Evolutionary conservation across 2,113 vertebrate species (phyloP).

Genomic region (Stegostoma tigrinum): DNA sequence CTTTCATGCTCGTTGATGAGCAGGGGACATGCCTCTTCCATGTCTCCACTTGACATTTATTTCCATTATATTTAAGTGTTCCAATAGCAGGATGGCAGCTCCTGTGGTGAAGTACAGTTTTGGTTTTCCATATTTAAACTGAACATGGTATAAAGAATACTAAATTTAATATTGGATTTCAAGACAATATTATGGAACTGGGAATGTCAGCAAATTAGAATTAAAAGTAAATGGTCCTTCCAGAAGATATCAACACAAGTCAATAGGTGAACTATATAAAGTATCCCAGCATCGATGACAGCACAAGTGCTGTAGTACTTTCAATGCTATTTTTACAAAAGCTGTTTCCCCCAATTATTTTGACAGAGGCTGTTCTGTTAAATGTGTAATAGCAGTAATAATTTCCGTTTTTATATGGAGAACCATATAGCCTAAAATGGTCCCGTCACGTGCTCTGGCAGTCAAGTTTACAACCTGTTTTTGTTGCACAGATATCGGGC

Average conservation of each 20-base stretch:
- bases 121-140: neutral
- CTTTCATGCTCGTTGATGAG: constrained; percentile 23
- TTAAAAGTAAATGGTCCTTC: too few relatives aligned
- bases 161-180: neutral
- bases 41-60: constrained; percentile 29
- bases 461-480: neutral
- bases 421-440: neutral
- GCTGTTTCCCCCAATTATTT: neutral
- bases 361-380: neutral
- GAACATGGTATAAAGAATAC: neutral
- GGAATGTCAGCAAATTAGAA: too few relatives aligned
- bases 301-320: neutral
- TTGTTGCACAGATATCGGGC: neutral
- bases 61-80: neutral
- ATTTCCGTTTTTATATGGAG: neutral
- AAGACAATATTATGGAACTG: neutral
- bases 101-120: constrained; percentile 35
- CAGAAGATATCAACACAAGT: too few relatives aligned
- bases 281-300: too few relatives aligned
- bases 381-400: neutral
- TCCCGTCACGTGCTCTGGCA: neutral
- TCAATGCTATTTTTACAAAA: neutral
- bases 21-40: constrained; percentile 13
- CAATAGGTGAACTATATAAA: too few relatives aligned
- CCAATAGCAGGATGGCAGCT: neutral